A percentile compares a stretch with the other conserved stretches of the same genome.
Conservation (phyloP, 1,140 invertebrate species). For the Plodia interpunctella region DNA sequence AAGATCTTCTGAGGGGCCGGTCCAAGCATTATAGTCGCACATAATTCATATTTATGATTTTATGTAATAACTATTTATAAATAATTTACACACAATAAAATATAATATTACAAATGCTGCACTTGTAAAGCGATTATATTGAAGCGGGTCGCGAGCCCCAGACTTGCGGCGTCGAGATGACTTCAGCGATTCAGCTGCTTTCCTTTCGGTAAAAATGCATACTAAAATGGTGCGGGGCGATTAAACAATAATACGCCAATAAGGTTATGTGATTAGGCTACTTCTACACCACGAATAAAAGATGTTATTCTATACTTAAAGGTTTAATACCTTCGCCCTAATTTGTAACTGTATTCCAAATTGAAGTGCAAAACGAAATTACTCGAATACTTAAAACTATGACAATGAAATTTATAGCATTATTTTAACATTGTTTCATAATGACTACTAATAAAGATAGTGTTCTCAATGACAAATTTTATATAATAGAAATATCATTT, state of each 20-base stretch:
- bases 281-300: constrained; percentile 65
- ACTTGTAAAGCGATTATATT: constrained; percentile 6
- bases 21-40: constrained; percentile 2
- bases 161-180: neutral
- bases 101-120: constrained; percentile 6
- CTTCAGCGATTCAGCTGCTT: constrained; percentile 27
- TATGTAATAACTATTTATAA: constrained; percentile 5
- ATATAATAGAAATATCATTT: constrained; percentile 74
- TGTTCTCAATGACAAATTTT: constrained; percentile 71
- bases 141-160: neutral
- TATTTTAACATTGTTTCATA: constrained; percentile 63
- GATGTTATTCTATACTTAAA: constrained; percentile 60
- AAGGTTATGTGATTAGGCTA: constrained; percentile 51
- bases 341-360: constrained; percentile 66
- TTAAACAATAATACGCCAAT: constrained; percentile 39
- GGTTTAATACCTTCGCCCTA: constrained; percentile 56
- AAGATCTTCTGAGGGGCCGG: neutral
- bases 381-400: constrained; percentile 72
- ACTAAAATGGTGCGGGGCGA: constrained; percentile 40
- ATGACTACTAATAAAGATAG: constrained; percentile 70
- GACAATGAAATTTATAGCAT: constrained; percentile 71
- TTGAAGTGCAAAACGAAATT: constrained; percentile 70
- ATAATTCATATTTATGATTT: constrained; percentile 7
- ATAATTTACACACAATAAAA: constrained; percentile 6
- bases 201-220: constrained; percentile 10